Evolutionary conservation across 2,797 vertebrate genomes (phyloP), one percentile per base, ranked within the genome.

Genomic region (Choloepus didactylus): DNA sequence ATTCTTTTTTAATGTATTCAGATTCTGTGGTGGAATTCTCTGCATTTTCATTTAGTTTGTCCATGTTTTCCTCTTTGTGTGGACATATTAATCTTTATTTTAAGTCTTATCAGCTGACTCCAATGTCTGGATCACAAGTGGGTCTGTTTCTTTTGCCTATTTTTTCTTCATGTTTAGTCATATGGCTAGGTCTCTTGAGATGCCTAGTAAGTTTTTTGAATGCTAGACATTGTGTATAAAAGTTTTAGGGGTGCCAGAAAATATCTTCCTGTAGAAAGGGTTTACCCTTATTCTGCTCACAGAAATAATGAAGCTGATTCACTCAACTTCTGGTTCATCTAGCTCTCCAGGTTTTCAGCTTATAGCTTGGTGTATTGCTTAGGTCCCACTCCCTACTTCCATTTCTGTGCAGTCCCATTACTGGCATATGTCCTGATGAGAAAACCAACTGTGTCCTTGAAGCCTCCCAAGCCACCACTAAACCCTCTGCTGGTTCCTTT

Each of bases 1-100:
- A 62, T 70, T 91, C 29, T 72, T 46, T 62, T 73, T 49, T 75
- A 29, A 16, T 75, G 1, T 64, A 6, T 83, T 94, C 31, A 56
- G 69, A 94, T 83, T 76, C 46, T 96, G 9, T 87, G 75, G 27
- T 79, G 29, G 44, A 66, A 41, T 80, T 56, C 41, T 89, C 44
- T 51, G 31, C 8, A 27, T 73, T 92, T 80, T 92, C 6, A 27
- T 89, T 27, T 70, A 0, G 8, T 67, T 38, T 62, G 70, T 73
- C 89, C 25, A 29, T 87, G n/a, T 83, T 69, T 93, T 83, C 25
- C 25, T 86, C 49, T 95, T 89, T 84, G 21, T 14, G 73, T 46
- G 29, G 35, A 25, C 25, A n/a, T 46, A 29, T 12, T 86, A 60
- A 62, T 89, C 15, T 51, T 69, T 86, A 49, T 46, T 35, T 90